Conservation (phyloP, 2,113 vertebrate genomes). For the Spea multiplicata region DNA sequence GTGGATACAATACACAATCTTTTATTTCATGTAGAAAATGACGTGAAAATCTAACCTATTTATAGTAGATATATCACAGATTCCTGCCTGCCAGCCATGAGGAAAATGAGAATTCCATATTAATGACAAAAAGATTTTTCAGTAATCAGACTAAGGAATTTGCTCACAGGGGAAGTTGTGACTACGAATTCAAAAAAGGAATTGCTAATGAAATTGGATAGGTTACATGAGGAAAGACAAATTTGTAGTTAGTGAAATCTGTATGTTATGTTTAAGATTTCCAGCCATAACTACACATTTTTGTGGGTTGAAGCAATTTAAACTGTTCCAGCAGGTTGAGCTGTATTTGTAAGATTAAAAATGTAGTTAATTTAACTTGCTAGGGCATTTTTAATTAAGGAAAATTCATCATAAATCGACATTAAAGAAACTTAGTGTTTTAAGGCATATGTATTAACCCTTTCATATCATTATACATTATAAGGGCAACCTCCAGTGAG, state of each 20-base stretch:
- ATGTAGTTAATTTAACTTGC: too few species aligned
- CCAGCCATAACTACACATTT: constrained; percentile 12
- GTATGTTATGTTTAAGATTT: constrained; percentile 14
- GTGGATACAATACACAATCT: too few species aligned
- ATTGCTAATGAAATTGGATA: constrained; percentile 31
- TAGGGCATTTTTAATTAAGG: too few species aligned
- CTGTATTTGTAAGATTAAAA: neutral
- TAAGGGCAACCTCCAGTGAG: too few species aligned
- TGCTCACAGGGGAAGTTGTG: constrained; percentile 24
- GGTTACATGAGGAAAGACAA: constrained; percentile 28
- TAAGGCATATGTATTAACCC: too few species aligned
- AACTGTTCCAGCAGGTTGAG: neutral
- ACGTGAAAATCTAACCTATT: too few species aligned
- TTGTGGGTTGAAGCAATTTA: constrained; percentile 11
- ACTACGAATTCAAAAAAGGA: neutral
- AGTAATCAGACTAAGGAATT: constrained; percentile 30
- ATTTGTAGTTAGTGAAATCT: neutral
- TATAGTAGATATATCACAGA: too few species aligned
- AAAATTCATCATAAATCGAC: too few species aligned
- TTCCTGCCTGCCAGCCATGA: neutral
- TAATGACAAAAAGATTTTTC: constrained; percentile 12
- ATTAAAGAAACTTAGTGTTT: too few species aligned
- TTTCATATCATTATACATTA: too few species aligned
- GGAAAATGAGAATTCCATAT: constrained; percentile 11
- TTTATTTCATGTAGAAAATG: too few species aligned